Evolutionary conservation across 1,140 invertebrate genomes (phyloP).

Genomic region (Acromyrmex echinatior): DNA sequence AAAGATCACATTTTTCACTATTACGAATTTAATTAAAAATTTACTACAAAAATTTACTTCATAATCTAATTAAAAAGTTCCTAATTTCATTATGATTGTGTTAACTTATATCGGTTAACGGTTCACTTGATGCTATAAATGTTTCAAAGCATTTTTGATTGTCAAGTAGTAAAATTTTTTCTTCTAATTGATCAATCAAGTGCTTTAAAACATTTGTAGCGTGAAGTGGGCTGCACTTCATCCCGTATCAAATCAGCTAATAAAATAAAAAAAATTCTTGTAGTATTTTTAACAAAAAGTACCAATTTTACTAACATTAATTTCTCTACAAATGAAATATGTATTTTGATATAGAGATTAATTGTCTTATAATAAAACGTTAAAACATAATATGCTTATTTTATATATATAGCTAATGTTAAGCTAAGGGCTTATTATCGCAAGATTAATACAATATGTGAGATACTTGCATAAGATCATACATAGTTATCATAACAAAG

Average conservation of each 20-base stretch:
- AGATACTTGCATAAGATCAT: neutral
- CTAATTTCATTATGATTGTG: neutral
- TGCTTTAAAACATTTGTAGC: no score
- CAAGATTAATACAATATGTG: neutral
- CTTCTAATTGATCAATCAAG: no score
- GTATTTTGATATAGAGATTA: neutral
- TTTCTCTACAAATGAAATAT: neutral
- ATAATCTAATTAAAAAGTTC: neutral
- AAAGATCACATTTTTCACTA: neutral
- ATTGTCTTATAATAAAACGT: neutral
- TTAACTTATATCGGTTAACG: neutral
- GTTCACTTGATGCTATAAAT: no score
- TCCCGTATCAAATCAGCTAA: neutral
- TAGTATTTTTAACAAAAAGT: neutral
- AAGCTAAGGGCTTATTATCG: neutral
- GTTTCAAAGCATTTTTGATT: no score
- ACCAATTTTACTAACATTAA: neutral
- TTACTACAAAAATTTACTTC: neutral
- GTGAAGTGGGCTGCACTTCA: no score
- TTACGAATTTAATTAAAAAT: neutral
- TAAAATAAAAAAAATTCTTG: neutral
- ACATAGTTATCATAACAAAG: constrained; percentile 1
- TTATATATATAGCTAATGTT: neutral
- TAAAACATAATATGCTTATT: neutral
- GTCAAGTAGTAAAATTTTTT: no score